Evolutionary conservation across 2,888 invertebrate species (phyloP).

Genomic region (Drosophila tanythrix): DNA sequence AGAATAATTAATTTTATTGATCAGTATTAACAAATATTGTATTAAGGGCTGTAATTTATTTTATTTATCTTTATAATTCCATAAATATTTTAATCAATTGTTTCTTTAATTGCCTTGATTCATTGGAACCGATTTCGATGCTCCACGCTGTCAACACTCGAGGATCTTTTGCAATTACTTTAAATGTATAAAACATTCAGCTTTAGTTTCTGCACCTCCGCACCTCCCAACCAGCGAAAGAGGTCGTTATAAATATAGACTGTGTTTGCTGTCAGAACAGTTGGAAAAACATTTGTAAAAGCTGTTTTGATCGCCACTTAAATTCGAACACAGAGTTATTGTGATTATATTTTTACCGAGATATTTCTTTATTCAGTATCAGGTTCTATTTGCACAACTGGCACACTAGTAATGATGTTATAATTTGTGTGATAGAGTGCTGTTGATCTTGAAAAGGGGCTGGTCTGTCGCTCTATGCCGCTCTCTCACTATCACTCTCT

Average conservation of each 20-base stretch:
- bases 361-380: neutral
- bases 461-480: constrained; percentile 16
- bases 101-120: constrained; percentile 27
- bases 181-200: constrained; percentile 22
- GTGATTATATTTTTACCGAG: constrained; percentile 8
- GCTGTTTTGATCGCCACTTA: constrained; percentile 36
- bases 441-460: constrained; percentile 32
- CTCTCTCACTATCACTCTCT: too few species aligned
- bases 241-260: neutral
- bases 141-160: constrained; percentile 17
- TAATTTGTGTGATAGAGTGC: constrained; percentile 2
- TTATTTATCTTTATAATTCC: constrained; percentile 73
- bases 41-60: constrained; percentile 69
- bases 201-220: neutral
- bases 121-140: constrained; percentile 30
- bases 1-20: constrained; percentile 57
- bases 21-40: constrained; percentile 70
- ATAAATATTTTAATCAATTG: constrained; percentile 51
- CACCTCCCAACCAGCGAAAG: neutral
- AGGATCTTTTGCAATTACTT: constrained; percentile 21
- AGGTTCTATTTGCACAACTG: neutral
- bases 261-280: neutral
- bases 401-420: neutral
- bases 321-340: neutral
- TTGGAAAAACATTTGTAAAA: constrained; percentile 43